A percentile compares a stretch with the other conserved stretches of the same genome.
These are phyloP conservation scores for Gerosis bhagava DNA, from an alignment of 2,888 invertebrate genomes.

Conservation along the genomic window DNA sequence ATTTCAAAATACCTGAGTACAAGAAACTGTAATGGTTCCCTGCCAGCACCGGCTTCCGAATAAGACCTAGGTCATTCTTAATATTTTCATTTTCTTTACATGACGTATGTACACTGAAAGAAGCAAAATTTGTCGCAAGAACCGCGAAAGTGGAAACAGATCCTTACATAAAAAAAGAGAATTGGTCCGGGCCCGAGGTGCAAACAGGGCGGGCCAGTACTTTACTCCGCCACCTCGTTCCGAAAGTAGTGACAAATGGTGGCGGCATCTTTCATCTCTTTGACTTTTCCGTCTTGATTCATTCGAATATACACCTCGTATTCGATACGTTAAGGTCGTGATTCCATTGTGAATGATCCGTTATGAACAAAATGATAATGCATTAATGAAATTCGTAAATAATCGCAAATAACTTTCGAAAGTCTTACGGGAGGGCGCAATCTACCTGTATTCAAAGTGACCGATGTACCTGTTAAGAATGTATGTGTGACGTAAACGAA, in stretches of 20 bases:
- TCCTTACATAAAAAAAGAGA: conserved; percentile 50
- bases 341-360: conserved; percentile 14
- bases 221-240: conserved; percentile 71
- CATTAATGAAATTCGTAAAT: conserved; percentile 76
- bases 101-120: too few relatives aligned
- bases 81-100: too few relatives aligned
- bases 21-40: too few relatives aligned
- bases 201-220: conserved; percentile 73
- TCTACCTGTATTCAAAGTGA: conserved; percentile 60
- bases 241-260: conserved; percentile 78
- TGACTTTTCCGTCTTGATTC: conserved; percentile 36
- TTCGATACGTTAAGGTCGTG: conserved; percentile 34
- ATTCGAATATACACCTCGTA: conserved; percentile 46
- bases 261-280: conserved; percentile 77
- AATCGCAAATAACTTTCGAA: conserved; percentile 73
- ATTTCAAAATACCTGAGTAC: too few relatives aligned
- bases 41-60: too few relatives aligned
- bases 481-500: conserved; percentile 15
- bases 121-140: conserved; percentile 7
- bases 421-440: conserved; percentile 47
- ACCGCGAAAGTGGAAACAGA: conserved; percentile 5
- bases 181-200: conserved; percentile 53
- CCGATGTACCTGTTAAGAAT: conserved; percentile 32
- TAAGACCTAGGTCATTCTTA: too few relatives aligned
- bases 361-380: conserved; percentile 70